Evolutionary conservation across 2,888 invertebrate species (phyloP).

Genomic region (Ephialtes manifestator): DNA sequence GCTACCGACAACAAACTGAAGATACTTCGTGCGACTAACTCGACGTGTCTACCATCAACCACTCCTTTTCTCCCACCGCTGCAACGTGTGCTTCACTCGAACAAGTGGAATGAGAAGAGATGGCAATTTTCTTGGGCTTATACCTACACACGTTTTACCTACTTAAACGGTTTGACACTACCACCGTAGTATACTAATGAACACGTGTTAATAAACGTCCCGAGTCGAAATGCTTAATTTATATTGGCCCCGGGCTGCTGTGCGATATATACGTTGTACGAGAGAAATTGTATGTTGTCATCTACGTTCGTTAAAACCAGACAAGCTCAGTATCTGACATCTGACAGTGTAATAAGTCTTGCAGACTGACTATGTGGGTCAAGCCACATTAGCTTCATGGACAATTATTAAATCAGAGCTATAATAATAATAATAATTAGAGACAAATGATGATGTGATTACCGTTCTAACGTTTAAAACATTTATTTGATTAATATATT

Average conservation of each 20-base stretch:
- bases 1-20: background rate
- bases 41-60: background rate
- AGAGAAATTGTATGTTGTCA: conserved; percentile 20
- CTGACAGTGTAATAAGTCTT: background rate
- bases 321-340: background rate
- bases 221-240: conserved; percentile 58
- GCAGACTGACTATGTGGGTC: background rate
- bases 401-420: background rate
- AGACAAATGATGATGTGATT: background rate
- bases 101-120: conserved; percentile 76
- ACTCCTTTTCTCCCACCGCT: background rate
- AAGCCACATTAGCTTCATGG: background rate
- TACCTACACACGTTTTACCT: conserved; percentile 55
- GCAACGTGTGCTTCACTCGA: background rate
- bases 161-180: conserved; percentile 65
- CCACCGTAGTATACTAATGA: conserved; percentile 57
- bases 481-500: background rate
- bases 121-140: conserved; percentile 47
- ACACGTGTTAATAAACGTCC: conserved; percentile 68
- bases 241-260: conserved; percentile 45
- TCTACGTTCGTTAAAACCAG: background rate
- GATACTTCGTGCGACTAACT: conserved; percentile 4
- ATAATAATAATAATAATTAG: background rate
- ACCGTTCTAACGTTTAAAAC: too few species aligned
- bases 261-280: background rate